Conservation (phyloP, 2,113 vertebrate genomes). For the Otocyon megalotis region DNA sequence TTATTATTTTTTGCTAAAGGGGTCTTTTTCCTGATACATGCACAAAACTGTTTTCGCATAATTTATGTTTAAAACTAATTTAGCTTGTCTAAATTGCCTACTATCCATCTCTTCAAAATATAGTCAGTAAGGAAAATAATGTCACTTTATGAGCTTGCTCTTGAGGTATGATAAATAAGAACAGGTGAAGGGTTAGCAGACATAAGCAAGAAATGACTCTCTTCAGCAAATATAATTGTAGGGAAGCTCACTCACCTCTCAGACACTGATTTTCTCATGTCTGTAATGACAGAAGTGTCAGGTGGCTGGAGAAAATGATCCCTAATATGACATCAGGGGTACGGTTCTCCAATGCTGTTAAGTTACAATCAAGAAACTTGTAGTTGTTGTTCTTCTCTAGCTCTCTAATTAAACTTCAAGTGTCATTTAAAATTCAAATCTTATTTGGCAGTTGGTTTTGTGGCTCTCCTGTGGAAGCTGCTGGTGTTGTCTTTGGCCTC, state of each 20-base stretch:
- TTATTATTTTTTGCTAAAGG: background rate
- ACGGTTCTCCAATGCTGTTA: background rate
- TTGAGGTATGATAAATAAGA: background rate
- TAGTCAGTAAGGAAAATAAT: background rate
- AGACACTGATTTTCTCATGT: background rate
- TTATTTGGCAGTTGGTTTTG: background rate
- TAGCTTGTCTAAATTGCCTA: background rate
- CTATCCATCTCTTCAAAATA: background rate
- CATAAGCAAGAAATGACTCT: background rate
- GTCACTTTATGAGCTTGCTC: background rate
- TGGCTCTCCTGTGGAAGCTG: background rate
- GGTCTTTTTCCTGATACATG: background rate
- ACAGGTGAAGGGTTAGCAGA: background rate
- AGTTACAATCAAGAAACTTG: background rate
- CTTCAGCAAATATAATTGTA: background rate
- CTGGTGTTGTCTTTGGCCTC: background rate
- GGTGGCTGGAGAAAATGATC: background rate
- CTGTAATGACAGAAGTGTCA: background rate
- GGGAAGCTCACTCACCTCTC: background rate
- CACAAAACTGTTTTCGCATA: background rate
- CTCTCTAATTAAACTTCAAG: constrained; percentile 9
- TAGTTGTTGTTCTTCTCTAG: constrained; percentile 5
- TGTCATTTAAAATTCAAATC: constrained; percentile 34
- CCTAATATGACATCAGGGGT: background rate
- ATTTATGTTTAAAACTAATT: background rate